Conservation (phyloP, 1,140 invertebrate genomes). For the Melipona quadrifasciata region DNA sequence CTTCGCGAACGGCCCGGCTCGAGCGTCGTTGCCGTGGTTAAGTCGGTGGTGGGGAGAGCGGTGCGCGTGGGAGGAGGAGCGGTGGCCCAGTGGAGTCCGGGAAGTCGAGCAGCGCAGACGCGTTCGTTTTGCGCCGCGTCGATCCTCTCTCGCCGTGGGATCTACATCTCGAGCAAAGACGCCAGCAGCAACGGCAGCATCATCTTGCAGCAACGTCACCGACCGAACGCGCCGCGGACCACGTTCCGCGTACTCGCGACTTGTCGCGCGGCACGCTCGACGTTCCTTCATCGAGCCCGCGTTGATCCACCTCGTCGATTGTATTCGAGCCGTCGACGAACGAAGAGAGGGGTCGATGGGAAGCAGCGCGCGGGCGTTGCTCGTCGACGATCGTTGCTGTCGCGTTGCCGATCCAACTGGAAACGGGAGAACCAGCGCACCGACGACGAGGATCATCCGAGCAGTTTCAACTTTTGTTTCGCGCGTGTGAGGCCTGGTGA, state of each 20-base stretch:
- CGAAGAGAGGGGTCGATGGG: neutral
- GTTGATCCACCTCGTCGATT: neutral
- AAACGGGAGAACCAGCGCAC: neutral
- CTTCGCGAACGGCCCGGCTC: constrained; percentile 24
- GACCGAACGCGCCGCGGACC: constrained; percentile 7
- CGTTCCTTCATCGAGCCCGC: neutral
- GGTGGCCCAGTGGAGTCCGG: constrained; percentile 80
- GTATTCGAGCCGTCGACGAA: neutral
- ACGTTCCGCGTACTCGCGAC: neutral
- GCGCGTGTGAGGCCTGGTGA: constrained; percentile 49
- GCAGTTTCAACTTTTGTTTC: neutral
- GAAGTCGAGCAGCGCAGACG: constrained; percentile 82
- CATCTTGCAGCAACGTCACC: neutral
- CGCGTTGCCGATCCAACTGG: constrained; percentile 49
- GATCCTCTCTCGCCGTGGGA: neutral
- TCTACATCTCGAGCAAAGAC: neutral
- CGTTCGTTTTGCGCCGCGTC: constrained; percentile 74
- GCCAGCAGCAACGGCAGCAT: neutral
- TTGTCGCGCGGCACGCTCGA: too few species aligned
- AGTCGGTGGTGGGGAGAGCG: constrained; percentile 69
- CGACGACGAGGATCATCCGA: neutral
- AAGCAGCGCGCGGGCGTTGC: neutral
- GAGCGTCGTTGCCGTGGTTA: constrained; percentile 15
- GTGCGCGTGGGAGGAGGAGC: constrained; percentile 79
- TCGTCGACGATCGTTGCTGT: neutral